Percentiles rank a stretch among this genome's conserved stretches.
Evolutionary conservation across 1,140 invertebrate species (phyloP).

Genomic region (Euura saliciscinereae): DNA sequence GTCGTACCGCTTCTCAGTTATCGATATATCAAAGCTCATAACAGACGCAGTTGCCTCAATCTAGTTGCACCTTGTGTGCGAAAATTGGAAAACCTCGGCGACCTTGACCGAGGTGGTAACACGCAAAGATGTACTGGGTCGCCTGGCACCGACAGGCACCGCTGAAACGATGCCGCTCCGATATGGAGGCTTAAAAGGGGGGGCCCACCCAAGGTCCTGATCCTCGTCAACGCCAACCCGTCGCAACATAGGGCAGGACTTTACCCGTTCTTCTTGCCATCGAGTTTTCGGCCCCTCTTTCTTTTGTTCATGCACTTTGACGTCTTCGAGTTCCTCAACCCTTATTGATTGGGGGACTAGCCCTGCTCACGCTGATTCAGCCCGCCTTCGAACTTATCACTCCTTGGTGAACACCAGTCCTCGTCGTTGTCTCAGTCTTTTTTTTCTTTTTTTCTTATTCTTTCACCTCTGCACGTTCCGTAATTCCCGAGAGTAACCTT

Average conservation of each 20-base stretch:
- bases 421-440: neutral
- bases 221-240: constrained; percentile 1
- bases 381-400: neutral
- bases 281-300: neutral
- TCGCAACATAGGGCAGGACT: neutral
- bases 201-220: neutral
- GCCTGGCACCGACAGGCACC: neutral
- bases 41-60: neutral
- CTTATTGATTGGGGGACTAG: no score
- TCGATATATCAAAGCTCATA: neutral
- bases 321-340: neutral
- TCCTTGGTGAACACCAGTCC: neutral
- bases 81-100: neutral
- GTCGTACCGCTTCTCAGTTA: neutral
- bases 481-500: neutral
- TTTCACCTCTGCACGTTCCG: neutral
- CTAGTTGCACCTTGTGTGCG: neutral
- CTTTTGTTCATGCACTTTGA: neutral
- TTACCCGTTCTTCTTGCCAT: neutral
- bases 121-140: neutral
- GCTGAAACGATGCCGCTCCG: neutral
- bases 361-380: neutral
- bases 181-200: no score
- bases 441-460: neutral
- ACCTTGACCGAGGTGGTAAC: neutral